Evolutionary conservation across 2,113 vertebrate species (phyloP).

Genomic region (Erythrocercus mccallii): DNA sequence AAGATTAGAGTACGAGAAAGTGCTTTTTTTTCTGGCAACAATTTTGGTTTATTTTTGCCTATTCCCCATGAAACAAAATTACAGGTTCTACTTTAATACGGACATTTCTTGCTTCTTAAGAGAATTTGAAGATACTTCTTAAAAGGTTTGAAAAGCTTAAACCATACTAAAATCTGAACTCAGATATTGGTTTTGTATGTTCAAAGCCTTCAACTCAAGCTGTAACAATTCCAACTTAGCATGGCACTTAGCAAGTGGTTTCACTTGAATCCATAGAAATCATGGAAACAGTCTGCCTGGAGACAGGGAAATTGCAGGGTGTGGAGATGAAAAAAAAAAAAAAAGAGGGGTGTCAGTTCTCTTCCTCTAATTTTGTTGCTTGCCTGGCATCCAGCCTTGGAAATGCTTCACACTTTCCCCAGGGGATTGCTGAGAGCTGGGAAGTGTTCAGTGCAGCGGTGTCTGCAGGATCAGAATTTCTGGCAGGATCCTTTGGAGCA

Average conservation of each 20-base stretch:
- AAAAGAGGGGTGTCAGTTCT: neutral
- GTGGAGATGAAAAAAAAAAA: neutral
- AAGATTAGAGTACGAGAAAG: neutral
- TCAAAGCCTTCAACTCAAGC: neutral
- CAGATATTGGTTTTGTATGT: neutral
- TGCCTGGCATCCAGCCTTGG: neutral
- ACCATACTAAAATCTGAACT: neutral
- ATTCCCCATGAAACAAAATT: neutral
- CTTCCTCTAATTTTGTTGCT: neutral
- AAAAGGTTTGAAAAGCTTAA: neutral
- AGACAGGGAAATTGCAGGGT: neutral
- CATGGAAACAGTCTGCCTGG: neutral
- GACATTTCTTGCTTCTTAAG: neutral
- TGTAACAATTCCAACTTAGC: neutral
- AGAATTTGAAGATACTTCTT: neutral
- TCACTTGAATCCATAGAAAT: neutral
- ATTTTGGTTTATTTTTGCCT: neutral
- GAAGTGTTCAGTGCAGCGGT: neutral
- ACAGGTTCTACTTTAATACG: neutral
- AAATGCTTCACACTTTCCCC: neutral
- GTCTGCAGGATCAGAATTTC: neutral
- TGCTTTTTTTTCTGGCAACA: neutral
- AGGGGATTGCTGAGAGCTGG: neutral
- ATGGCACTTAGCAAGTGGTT: neutral
- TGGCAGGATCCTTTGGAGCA: neutral